Evolutionary conservation across 2,888 invertebrate species (phyloP).

Genomic region (Iselma pallidipennis): DNA sequence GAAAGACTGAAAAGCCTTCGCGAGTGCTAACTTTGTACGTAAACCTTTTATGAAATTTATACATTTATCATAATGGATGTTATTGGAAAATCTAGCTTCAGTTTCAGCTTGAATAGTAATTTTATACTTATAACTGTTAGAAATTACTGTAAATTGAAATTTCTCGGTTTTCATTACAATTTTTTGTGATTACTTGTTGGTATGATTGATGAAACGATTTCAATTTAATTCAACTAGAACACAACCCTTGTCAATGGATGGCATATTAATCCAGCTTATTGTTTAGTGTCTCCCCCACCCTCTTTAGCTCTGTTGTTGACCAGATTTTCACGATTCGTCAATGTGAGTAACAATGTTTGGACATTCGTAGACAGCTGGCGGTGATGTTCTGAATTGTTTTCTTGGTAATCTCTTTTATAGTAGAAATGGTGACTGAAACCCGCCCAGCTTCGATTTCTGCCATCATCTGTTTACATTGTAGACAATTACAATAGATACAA

Average conservation of each 20-base stretch:
- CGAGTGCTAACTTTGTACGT: too few species aligned
- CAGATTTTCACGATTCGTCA: not conserved
- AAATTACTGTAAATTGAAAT: too few species aligned
- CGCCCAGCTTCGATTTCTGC: constrained; percentile 19
- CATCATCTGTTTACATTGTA: constrained; percentile 20
- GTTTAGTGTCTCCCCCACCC: constrained; percentile 13
- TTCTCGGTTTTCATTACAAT: too few species aligned
- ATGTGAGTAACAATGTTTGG: constrained; percentile 17
- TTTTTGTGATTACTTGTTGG: not conserved
- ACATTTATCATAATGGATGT: too few species aligned
- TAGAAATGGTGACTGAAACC: constrained; percentile 15
- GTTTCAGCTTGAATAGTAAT: too few species aligned
- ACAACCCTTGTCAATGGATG: constrained; percentile 22
- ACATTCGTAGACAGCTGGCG: constrained; percentile 26
- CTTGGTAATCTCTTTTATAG: constrained; percentile 20
- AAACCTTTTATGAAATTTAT: too few species aligned
- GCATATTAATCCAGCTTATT: constrained; percentile 24
- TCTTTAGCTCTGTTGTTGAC: not conserved
- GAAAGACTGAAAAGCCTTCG: too few species aligned
- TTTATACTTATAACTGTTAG: too few species aligned
- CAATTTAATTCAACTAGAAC: constrained; percentile 5
- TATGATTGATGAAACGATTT: not conserved
- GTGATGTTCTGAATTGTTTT: constrained; percentile 29
- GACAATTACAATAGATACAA: constrained; percentile 13
- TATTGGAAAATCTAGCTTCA: too few species aligned